Conservation (phyloP, 2,888 invertebrate genomes). For the Melieria picta region DNA sequence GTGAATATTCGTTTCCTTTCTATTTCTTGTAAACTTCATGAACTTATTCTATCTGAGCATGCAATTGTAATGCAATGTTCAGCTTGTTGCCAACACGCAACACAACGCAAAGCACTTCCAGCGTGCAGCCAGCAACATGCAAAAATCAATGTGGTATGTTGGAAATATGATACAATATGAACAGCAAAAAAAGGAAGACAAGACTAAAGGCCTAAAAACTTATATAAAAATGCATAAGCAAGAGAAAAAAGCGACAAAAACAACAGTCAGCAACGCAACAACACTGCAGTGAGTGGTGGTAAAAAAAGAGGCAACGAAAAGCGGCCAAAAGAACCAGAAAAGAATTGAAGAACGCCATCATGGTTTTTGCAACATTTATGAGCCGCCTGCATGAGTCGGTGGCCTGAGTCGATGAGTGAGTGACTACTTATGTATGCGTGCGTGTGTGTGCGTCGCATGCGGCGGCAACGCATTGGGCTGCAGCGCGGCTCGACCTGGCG, state of each 20-base stretch:
- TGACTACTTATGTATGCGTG: neutral
- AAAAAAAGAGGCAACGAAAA: neutral
- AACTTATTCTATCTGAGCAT: too few species aligned
- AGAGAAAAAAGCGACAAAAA: slow-evolving; percentile 5
- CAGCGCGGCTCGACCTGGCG: neutral
- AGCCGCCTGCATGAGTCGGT: neutral
- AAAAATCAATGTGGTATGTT: slow-evolving; percentile 23
- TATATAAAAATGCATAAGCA: slow-evolving; percentile 21
- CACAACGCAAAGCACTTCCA: neutral
- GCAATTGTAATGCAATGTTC: too few species aligned
- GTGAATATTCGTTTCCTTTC: too few species aligned
- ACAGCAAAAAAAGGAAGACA: slow-evolving; percentile 13
- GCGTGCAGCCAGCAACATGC: slow-evolving; percentile 11
- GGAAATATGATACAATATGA: neutral
- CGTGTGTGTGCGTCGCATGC: neutral
- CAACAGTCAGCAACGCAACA: neutral
- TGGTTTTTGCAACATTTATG: slow-evolving; percentile 29
- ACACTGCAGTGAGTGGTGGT: neutral
- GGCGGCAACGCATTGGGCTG: neutral
- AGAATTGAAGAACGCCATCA: slow-evolving; percentile 30
- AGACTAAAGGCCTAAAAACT: slow-evolving; percentile 18
- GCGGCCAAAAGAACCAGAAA: neutral
- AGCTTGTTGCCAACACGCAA: too few species aligned
- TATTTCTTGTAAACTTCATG: too few species aligned
- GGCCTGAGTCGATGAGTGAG: neutral